A percentile compares a stretch with the other conserved stretches of the same genome.
These are phyloP conservation scores for Apis mellifera DNA, from an alignment of 1,140 invertebrate species.

Conservation along the genomic window DNA sequence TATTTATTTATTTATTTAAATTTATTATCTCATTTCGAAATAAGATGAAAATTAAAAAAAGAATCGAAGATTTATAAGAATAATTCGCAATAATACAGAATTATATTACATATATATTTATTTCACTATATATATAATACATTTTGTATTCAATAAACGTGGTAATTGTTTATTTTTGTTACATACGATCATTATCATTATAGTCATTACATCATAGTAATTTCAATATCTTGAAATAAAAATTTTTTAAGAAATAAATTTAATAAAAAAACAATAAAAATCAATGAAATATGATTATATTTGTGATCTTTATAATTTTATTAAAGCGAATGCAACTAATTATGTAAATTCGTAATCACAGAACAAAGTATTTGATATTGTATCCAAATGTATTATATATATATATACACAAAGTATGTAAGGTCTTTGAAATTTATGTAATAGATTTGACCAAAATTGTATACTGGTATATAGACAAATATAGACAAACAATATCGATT, in stretches of 20 bases:
- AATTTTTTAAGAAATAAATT: not conserved
- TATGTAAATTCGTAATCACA: constrained; percentile 33
- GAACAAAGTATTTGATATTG: constrained; percentile 5
- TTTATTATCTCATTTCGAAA: no score
- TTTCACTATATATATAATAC: no score
- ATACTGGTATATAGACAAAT: not conserved
- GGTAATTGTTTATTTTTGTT: not conserved
- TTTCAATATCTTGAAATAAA: not conserved
- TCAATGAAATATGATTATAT: constrained; percentile 39
- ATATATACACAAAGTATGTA: not conserved
- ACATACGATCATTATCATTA: not conserved
- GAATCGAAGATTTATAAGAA: no score
- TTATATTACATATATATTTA: no score
- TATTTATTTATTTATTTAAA: no score
- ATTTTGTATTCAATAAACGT: not conserved
- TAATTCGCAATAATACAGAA: no score
- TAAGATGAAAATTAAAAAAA: no score
- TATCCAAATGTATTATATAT: constrained; percentile 1
- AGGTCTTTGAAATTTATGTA: constrained; percentile 31
- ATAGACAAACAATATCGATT: not conserved
- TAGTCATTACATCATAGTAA: not conserved
- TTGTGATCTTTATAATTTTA: not conserved
- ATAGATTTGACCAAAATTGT: constrained; percentile 21
- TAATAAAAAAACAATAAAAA: not conserved
- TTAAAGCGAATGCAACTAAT: constrained; percentile 23